phyloP scores from a whole-genome alignment of 2,888 invertebrate species.

The Andrena fulva region DNA sequence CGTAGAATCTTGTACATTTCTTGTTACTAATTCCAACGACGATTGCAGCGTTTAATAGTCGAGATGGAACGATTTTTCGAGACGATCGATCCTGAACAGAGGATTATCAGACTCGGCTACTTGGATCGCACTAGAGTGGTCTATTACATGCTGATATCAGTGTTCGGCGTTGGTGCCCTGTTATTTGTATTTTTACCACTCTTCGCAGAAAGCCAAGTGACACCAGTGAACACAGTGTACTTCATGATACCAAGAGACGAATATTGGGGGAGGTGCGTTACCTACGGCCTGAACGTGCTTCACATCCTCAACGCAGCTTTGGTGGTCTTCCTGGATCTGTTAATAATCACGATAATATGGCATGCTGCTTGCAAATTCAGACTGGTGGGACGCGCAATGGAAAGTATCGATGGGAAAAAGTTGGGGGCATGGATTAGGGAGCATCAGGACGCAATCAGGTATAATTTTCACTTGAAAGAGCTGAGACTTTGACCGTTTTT shows the following conservation, averaged over 20 bases:
- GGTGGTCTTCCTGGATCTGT: constrained; percentile 45
- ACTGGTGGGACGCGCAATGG: constrained; percentile 1
- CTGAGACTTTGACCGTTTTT: no score
- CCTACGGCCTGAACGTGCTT: constrained; percentile 32
- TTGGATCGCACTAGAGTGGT: neutral
- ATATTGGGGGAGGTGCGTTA: constrained; percentile 40
- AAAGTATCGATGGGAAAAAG: neutral
- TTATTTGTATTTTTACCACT: constrained; percentile 39
- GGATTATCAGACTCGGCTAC: neutral
- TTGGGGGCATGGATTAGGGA: constrained; percentile 23
- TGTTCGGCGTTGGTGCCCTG: constrained; percentile 12
- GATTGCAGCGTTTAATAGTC: constrained; percentile 51
- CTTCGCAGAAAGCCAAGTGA: neutral
- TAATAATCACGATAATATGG: constrained; percentile 49
- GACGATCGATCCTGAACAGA: constrained; percentile 34
- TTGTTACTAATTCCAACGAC: neutral
- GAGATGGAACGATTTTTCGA: constrained; percentile 46
- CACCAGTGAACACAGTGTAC: constrained; percentile 56
- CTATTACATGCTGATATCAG: neutral
- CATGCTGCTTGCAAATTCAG: constrained; percentile 47
- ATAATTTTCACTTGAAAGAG: neutral
- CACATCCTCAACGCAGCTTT: constrained; percentile 18
- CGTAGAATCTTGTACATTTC: neutral
- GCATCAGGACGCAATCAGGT: constrained; percentile 55
- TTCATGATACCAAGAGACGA: constrained; percentile 24